Evolutionary conservation across 2,888 invertebrate genomes (phyloP).

Genomic region (Trichopria drosophilae): DNA sequence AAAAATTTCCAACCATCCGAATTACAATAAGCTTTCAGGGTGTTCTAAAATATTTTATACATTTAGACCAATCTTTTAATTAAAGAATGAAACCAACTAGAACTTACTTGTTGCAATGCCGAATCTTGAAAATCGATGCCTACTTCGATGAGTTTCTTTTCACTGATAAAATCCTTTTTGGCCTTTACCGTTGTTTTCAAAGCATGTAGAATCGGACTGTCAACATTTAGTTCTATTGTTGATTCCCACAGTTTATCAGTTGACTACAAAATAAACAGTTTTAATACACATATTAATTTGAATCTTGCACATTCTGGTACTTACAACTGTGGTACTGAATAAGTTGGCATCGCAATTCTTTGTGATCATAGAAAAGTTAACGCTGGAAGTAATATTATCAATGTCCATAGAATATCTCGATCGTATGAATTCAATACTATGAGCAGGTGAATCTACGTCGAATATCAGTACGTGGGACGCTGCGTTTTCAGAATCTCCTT

Average conservation of each 20-base stretch:
- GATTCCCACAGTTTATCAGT: conserved; percentile 70
- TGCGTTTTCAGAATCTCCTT: conserved; percentile 51
- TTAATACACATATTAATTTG: not conserved
- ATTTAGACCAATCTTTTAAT: no score
- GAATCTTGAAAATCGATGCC: conserved; percentile 64
- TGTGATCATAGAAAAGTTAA: no score
- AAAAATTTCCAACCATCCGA: no score
- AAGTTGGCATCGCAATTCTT: no score
- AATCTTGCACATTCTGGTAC: no score
- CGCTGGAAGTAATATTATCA: no score
- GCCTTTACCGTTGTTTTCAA: conserved; percentile 69
- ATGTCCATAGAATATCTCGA: no score
- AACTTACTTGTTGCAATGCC: conserved; percentile 39
- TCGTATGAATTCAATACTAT: conserved; percentile 59
- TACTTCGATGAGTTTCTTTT: conserved; percentile 68
- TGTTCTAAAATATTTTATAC: no score
- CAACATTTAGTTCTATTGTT: conserved; percentile 65
- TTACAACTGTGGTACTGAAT: no score
- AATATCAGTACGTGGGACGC: conserved; percentile 60
- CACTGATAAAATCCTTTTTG: conserved; percentile 70
- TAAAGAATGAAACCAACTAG: no score
- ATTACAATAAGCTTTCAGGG: no score
- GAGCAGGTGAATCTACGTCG: conserved; percentile 63
- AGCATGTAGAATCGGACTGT: conserved; percentile 66
- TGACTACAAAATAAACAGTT: conserved; percentile 54